phyloP scores from a whole-genome alignment of 2,113 vertebrate genomes.

The Theristicus caerulescens region DNA sequence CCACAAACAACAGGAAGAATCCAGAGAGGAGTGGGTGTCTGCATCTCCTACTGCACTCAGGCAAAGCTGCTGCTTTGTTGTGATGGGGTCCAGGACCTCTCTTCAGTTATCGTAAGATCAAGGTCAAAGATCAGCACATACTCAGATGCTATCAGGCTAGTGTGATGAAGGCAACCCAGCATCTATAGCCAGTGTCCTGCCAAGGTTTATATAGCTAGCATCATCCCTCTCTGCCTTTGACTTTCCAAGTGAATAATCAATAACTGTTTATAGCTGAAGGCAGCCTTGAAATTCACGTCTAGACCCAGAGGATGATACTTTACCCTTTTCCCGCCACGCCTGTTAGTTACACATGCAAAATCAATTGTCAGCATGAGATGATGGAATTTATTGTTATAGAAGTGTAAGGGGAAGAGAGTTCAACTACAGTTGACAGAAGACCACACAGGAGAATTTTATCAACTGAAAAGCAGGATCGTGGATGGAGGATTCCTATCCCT shows the following conservation, averaged over 20 bases:
- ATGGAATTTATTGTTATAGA: not conserved
- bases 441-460: not conserved
- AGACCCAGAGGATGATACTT: not conserved
- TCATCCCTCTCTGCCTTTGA: not conserved
- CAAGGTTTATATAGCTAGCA: not conserved
- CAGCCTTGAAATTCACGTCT: constrained; percentile 21
- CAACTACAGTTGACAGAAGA: not conserved
- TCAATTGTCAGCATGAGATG: not conserved
- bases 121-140: not conserved
- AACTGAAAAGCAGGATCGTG: not conserved
- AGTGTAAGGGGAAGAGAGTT: not conserved
- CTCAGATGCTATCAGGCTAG: not conserved
- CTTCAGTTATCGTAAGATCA: not conserved
- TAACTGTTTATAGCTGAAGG: constrained; percentile 1
- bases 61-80: not conserved
- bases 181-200: not conserved
- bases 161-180: not conserved
- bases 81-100: not conserved
- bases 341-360: constrained; percentile 7
- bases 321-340: not conserved
- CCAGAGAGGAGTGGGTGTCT: not conserved
- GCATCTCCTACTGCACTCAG: not conserved
- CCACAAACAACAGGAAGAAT: not conserved
- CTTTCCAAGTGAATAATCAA: constrained; percentile 46
- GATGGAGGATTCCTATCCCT: not conserved